Percentiles rank a stretch among this genome's conserved stretches.
Conservation (phyloP, 1,140 invertebrate genomes). For the Idris sp. region DNA sequence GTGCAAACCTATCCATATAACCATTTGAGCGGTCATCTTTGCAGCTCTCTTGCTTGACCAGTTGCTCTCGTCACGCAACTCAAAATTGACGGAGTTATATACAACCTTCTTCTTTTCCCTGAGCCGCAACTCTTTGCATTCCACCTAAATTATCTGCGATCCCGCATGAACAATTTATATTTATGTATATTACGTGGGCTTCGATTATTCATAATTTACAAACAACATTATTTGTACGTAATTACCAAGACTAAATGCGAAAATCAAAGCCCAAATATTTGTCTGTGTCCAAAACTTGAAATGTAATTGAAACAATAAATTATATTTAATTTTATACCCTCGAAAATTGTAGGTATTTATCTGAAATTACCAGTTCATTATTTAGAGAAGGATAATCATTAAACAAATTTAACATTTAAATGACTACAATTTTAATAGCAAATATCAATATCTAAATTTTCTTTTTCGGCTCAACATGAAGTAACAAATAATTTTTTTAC, state of each 20-base stretch:
- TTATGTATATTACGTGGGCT: slow-evolving; percentile 11
- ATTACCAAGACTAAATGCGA: slow-evolving; percentile 9
- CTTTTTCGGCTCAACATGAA: too few relatives aligned
- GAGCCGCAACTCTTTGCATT: slow-evolving; percentile 27
- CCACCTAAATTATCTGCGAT: slow-evolving; percentile 33
- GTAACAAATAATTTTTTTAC: too few relatives aligned
- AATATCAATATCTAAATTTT: too few relatives aligned
- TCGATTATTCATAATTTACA: slow-evolving; percentile 24
- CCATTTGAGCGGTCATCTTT: slow-evolving; percentile 26
- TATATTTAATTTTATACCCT: slow-evolving; percentile 18
- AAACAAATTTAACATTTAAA: too few relatives aligned
- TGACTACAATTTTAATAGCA: too few relatives aligned
- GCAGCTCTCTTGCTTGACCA: slow-evolving; percentile 41
- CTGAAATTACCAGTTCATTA: slow-evolving; percentile 15
- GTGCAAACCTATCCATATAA: slow-evolving; percentile 28
- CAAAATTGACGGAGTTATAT: slow-evolving; percentile 26
- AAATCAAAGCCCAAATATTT: slow-evolving; percentile 37
- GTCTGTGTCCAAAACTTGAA: slow-evolving; percentile 22
- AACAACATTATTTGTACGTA: slow-evolving; percentile 28
- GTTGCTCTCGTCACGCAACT: slow-evolving; percentile 47
- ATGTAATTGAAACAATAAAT: slow-evolving; percentile 35
- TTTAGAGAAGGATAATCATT: slow-evolving; percentile 1
- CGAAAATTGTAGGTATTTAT: slow-evolving; percentile 19
- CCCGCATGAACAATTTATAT: slow-evolving; percentile 22
- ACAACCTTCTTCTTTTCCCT: not conserved